Evolutionary conservation across 2,113 vertebrate genomes (phyloP), one percentile per base, ranked within the genome.

Genomic region (Pongo abelii): DNA sequence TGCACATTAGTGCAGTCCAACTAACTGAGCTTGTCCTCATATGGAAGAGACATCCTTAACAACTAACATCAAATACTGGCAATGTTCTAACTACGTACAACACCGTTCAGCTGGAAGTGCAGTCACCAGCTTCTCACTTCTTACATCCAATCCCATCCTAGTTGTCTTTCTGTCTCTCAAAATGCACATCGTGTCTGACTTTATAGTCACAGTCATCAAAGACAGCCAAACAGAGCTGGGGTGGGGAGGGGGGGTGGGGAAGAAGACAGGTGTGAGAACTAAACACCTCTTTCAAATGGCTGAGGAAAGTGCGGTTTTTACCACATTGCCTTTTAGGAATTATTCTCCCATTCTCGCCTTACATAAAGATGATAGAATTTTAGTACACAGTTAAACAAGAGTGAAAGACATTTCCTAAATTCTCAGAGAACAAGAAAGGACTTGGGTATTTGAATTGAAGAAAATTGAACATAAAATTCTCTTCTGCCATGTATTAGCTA

Each of bases 211-310:
- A n/a, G 40, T 52, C 27, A 78, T 50, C 35, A 59, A 57, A 84
- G n/a, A 50, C 18, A 57, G 35, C 4, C 25, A 74, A 48, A 67
- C 16, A 46, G 46, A 46, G 46, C 46, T 46, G 46, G 43, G 43
- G 18, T 7, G 18, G 6, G 6, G 17, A 18, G 52, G 52, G 2
- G 0, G 52, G 6, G 48, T 23, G 18, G n/a, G 61, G 10, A 2
- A 22, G 64, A 67, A 52, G 27, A 30, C 3, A 6, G 0, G 4
- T 3, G 25, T 67, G 30, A 32, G 7, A 20, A 32, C 13, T 1
- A 43, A 14, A 22, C 2, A 2, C 40, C 14, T 78, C 50, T 61
- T n/a, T 61, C 8, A 25, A 55, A 70, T 1, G 9, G 20, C 12
- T 13, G 25, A 0, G 20, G 3, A 50, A 12, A 52, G 27, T 1